These are phyloP conservation scores for Plecotus auritus DNA, from an alignment of 2,113 vertebrate genomes.

Conservation along the genomic window DNA sequence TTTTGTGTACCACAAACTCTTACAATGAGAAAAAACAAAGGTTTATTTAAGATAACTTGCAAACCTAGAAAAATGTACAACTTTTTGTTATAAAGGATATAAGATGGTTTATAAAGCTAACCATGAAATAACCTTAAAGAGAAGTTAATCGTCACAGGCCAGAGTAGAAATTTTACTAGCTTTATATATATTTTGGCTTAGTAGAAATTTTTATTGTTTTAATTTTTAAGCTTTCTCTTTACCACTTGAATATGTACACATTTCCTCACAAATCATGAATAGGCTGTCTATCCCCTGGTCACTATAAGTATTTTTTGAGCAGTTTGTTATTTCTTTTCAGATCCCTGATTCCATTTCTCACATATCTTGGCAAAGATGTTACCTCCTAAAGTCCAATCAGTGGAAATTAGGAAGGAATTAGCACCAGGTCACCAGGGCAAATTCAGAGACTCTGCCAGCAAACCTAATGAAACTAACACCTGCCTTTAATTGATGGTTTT, in stretches of 20 bases:
- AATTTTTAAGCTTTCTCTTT: slow-evolving; percentile 21
- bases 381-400: slow-evolving; percentile 23
- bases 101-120: not conserved
- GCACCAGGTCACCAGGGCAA: slow-evolving; percentile 30
- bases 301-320: not conserved
- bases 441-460: not conserved
- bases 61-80: not conserved
- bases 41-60: not conserved
- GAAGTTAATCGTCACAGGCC: not conserved
- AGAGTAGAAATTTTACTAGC: slow-evolving; percentile 16
- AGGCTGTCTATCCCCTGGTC: not conserved
- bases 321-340: slow-evolving; percentile 21
- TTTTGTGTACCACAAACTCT: slow-evolving; percentile 2
- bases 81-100: not conserved
- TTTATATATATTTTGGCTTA: not conserved
- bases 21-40: not conserved
- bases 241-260: not conserved
- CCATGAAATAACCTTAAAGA: slow-evolving; percentile 9
- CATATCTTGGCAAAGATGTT: slow-evolving; percentile 60
- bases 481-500: slow-evolving; percentile 25
- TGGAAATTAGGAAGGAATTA: slow-evolving; percentile 39
- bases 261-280: not conserved
- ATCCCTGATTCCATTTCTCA: slow-evolving; percentile 63
- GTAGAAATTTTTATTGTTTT: slow-evolving; percentile 22
- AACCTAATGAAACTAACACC: slow-evolving; percentile 42